Evolutionary conservation across 2,113 vertebrate genomes (phyloP), one percentile per base, ranked within the genome.

Genomic region (Megalops atlanticus): DNA sequence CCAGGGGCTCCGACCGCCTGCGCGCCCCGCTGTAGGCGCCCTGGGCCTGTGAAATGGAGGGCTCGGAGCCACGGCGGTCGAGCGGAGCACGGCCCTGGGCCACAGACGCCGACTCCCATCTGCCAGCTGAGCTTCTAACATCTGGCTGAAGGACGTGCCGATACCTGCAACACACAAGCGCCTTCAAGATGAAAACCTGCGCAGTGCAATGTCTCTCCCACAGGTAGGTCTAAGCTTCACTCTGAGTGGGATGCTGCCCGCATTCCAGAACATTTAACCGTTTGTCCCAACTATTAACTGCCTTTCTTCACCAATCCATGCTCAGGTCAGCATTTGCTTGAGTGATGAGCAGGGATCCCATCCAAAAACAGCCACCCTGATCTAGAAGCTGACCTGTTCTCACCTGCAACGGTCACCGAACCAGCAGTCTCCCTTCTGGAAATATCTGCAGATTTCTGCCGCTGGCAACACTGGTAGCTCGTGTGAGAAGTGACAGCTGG

Each of bases 321-420:
- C n/a, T n/a, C n/a, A n/a, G 31, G 8, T 31, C 2, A 64, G 24
- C n/a, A 10, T 64, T n/a, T 64, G 58, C 24, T 2, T 10, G n/a
- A 64, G 8, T 27, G 58, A 8, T 2, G n/a, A 10, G 58, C 58
- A n/a, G n/a, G 24, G 8, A 18, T n/a, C 18, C 24, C 7, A 24
- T 27, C 2, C n/a, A 31, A n/a, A 1, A 7, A n/a, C 21, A n/a
- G 52, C 18, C 18, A 16, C 47, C 3, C 12, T 49, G 47, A 49
- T 16, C 12, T 0, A 24, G n/a, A 4, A 58, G 18, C 3, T n/a
- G n/a, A 15, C 1, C 4, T 10, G 16, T 15, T 27, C 47, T 88
- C 84, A 97, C 97, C 94, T 94, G 95, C 96, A 96, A 0, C 24
- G 39, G 3, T 95, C 95, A 49, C 96, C 95, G 1, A 91, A 95